Evolutionary conservation across 2,113 vertebrate species (phyloP), one percentile per base, ranked within the genome.

Genomic region (Pelmatolapia mariae): DNA sequence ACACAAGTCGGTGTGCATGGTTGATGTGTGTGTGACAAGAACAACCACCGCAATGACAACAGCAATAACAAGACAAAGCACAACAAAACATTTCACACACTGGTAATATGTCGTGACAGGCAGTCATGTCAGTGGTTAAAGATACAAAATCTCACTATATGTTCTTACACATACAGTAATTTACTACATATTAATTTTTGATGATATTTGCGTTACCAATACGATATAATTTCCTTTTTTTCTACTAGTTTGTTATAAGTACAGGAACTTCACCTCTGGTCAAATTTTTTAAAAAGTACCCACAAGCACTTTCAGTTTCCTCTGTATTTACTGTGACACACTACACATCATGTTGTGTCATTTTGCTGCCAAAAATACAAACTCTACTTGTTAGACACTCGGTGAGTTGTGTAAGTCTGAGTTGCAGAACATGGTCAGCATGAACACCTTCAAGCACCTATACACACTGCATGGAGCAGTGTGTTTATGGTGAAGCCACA

Each of bases 41-140:
- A 82, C 86, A 81, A 89, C 80, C 59, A 78, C 54, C 19, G 11
- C 76, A 56, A 9, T 68, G 86, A 81, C 78, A 84, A 87, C 89
- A 82, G 81, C 73, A 83, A 78, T 76, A 92, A 89, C 85, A 63
- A 87, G 79, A 92, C 89, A 88, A 89, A 93, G 89, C 86, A 80
- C 90, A 89, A 54, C 84, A 89, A 88, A 85, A 93, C 83, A 83
- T 87, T 88, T 82, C 80, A 76, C 56, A 82, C 73, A 22, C 38
- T 29, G 81, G 43, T 88, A 84, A 89, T 90, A 76, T 80, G 87
- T 73, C n/a, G 19, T 26, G 81, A 91, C 89, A 85, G 63, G 86
- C 76, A 50, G 80, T 83, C 63, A 43, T 63, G 63, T 81, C 86
- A 88, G 11, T 59, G 53, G 38, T 31, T 86, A 36, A 53, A 89